Conservation (phyloP, 2,797 vertebrate genomes). For the Artibeus lituratus region DNA sequence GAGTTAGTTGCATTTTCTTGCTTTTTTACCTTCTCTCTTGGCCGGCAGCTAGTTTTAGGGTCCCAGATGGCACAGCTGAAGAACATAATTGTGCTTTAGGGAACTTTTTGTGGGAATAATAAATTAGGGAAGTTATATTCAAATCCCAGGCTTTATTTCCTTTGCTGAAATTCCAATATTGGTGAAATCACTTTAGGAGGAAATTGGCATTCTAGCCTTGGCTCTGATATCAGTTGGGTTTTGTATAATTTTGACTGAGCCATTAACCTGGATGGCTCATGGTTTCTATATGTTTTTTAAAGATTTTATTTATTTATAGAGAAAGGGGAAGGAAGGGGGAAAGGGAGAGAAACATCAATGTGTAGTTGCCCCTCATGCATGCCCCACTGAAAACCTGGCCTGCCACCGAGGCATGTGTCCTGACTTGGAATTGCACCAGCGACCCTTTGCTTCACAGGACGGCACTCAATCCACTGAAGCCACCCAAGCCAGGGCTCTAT, state of each 20-base stretch:
- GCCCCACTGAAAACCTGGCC: too few species aligned
- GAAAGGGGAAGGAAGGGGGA: too few species aligned
- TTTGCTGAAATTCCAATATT: slow-evolving; percentile 13
- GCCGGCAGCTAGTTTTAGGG: slow-evolving; percentile 52
- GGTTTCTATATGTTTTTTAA: background rate
- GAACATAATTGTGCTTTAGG: slow-evolving; percentile 55
- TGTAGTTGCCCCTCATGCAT: too few species aligned
- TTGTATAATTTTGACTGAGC: background rate
- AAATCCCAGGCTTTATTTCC: slow-evolving; percentile 51
- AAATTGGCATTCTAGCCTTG: background rate
- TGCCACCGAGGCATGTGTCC: too few species aligned
- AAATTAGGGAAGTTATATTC: slow-evolving; percentile 67
- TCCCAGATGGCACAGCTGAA: slow-evolving; percentile 64
- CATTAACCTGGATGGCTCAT: background rate
- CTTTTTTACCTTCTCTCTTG: slow-evolving; percentile 57
- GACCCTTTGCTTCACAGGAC: too few species aligned
- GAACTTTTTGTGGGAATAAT: slow-evolving; percentile 56
- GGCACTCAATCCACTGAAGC: too few species aligned
- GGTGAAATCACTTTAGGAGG: background rate
- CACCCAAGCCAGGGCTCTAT: background rate
- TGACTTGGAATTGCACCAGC: too few species aligned
- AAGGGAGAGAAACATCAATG: too few species aligned
- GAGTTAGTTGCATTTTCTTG: slow-evolving; percentile 39
- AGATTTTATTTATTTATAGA: too few species aligned
- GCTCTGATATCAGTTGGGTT: background rate